Percentiles rank a stretch among this genome's conserved stretches.
Conservation (phyloP, 2,797 vertebrate genomes). For the Mastacembelus armatus region DNA sequence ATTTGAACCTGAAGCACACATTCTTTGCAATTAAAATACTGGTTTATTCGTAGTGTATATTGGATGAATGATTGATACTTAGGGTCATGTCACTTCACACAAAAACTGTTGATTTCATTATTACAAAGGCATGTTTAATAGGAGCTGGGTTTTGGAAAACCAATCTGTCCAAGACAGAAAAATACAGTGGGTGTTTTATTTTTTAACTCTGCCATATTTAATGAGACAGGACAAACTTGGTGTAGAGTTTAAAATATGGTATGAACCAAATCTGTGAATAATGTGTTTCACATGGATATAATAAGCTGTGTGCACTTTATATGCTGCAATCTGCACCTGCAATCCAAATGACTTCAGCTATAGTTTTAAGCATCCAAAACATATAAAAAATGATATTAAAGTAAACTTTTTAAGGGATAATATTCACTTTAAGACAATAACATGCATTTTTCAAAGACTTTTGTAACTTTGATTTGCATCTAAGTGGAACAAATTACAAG, state of each 20-base stretch:
- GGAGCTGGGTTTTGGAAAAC: background rate
- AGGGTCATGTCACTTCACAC: slow-evolving; percentile 10
- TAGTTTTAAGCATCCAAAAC: background rate
- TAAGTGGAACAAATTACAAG: background rate
- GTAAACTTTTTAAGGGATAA: too few species aligned
- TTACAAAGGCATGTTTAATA: background rate
- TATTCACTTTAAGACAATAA: background rate
- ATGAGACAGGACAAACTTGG: background rate
- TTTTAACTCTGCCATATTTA: background rate
- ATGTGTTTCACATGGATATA: background rate
- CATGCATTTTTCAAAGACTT: slow-evolving; percentile 3
- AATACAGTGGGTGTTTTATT: background rate
- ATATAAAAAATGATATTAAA: background rate
- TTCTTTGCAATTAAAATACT: slow-evolving; percentile 29
- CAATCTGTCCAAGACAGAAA: background rate
- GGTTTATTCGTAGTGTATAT: slow-evolving; percentile 16
- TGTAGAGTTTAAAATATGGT: background rate
- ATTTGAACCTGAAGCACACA: slow-evolving; percentile 47
- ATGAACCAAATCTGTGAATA: background rate
- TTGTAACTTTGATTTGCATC: background rate
- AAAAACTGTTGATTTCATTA: background rate
- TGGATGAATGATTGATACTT: slow-evolving; percentile 19
- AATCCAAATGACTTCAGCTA: background rate
- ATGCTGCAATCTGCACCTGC: background rate
- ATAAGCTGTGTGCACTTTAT: background rate